Base-by-base conservation (phyloP, 2,888 invertebrate species). In the Parnassius apollo region DNA sequence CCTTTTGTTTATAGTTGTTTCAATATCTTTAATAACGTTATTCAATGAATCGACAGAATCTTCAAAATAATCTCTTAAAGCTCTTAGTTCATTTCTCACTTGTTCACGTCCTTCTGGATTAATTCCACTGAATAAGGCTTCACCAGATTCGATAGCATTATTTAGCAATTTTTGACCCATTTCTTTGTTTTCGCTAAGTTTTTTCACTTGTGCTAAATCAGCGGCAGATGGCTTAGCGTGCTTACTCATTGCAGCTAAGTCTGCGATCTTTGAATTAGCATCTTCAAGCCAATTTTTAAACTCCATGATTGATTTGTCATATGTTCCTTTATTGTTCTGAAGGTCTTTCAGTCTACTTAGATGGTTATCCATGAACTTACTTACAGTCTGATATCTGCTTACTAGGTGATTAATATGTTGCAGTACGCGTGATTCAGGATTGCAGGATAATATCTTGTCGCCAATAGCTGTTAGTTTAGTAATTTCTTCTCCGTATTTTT, bases 1-100 rank as follows among this genome's bases (percentile, higher is more conserved):
- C 83, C 98, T 94, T 74, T 98, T 97, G 80, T 98, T 96, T 66
- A 98, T 93, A 49, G 96, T 95, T 1, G 95, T 96, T 90, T 98
- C 98, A 18, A 98, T 95, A 74, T 96, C 95, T 81, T 98, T 97
- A 69, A 97, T 94, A 1, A 97, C 94, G 13, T 95, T 94, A 79
- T 96, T 97, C 0, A 97, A 94, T 81, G 96, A 95, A 81, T 97
- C 97, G 7, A 96, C 94, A 54, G 98, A 94, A 57, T 95, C 93
- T 84, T 98, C 98, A 75, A 97, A 97, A 67, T 94, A 94, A 75
- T 96, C 95, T 68, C 98, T 93, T 60, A 98, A 90, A 66, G 94
- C 93, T 76, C 98, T 93, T 18, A 98, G 83, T 78, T 98, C 97
- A 56, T 95, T 94, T 68, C 98, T 93, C 58, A 98, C 95, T 57